Conservation (phyloP, 2,797 vertebrate species). For the Anas bahamensis region DNA sequence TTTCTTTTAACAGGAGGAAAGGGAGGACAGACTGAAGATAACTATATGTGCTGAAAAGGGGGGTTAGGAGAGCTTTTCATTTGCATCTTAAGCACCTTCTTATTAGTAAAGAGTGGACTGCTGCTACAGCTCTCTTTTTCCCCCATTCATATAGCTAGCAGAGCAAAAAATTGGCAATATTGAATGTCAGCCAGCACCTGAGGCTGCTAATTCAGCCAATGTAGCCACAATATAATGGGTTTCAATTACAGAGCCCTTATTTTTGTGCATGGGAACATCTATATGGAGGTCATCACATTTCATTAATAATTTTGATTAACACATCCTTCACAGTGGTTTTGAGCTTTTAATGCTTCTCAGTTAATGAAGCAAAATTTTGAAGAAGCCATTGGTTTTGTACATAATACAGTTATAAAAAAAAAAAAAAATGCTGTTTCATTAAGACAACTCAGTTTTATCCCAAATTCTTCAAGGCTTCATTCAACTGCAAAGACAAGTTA, state of each 20-base stretch:
- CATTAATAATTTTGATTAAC: conserved; percentile 30
- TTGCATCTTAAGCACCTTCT: conserved; percentile 45
- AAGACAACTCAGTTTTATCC: background rate
- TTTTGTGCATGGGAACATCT: background rate
- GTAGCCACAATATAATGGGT: background rate
- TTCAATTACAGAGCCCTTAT: conserved; percentile 3
- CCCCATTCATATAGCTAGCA: background rate
- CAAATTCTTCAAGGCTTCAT: background rate
- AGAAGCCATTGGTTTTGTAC: background rate
- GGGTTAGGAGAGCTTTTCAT: background rate
- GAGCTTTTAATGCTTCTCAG: background rate
- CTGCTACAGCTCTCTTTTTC: background rate
- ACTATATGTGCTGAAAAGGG: background rate
- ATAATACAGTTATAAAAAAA: background rate
- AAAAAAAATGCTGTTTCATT: background rate
- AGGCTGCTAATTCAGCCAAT: background rate
- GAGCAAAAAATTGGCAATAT: background rate
- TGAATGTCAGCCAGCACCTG: conserved; percentile 19
- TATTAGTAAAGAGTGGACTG: background rate
- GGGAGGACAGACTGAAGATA: background rate
- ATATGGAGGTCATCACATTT: background rate
- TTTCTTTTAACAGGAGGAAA: background rate
- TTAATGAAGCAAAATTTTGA: conserved; percentile 30
- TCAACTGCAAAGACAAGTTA: background rate
- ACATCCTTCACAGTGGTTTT: background rate